Evolutionary conservation across 2,113 vertebrate genomes (phyloP), one percentile per base, ranked within the genome.

Genomic region (Oceanites oceanicus): DNA sequence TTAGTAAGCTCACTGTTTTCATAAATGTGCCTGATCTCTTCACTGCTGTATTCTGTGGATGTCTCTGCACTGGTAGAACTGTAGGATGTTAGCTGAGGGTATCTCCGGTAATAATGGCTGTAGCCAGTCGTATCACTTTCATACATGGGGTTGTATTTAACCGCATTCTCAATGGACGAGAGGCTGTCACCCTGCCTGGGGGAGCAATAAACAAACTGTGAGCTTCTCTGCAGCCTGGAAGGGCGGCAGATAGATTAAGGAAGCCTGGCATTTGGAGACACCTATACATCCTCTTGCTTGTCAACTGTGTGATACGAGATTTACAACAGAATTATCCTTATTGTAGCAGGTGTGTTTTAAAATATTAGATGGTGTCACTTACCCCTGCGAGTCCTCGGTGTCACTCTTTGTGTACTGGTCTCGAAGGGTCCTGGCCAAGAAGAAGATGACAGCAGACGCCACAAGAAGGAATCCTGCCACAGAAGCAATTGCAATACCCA

Each of bases 21-120:
- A 91, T 99, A 99, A 96, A 99, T 99, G 95, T 99, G 99, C 72
- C 98, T 98, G 95, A 99, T 99, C 97, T 99, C 99, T 92, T 99
- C 99, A 72, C 98, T 99, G 98, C 99, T 99, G 98, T 99, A 99
- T 94, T 99, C 99, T 21, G 98, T 98, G 96, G 99, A 99, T 91
- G 98, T 98, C 94, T 99, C 99, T 13, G 97, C 98, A 22, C 98
- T 98, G 94, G 98, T 98, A 21, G 98, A 99, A 95, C 99, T 98
- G 94, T 98, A 98, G 80, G 98, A 97, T 0, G 98, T 98, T 21
- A 95, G 96, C 67, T 98, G 99, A 10, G 99, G 98, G 82, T 98
- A 99, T 49, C 98, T 98, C 38, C 98, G 98, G 96, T 98, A 98
- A 89, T 98, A 98, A 82, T 98, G 99, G 93, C 98, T 98, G 61